Percentiles rank a stretch among this genome's conserved stretches.
Evolutionary conservation across 2,797 vertebrate species (phyloP).

Genomic region (Lepus oiostolus): DNA sequence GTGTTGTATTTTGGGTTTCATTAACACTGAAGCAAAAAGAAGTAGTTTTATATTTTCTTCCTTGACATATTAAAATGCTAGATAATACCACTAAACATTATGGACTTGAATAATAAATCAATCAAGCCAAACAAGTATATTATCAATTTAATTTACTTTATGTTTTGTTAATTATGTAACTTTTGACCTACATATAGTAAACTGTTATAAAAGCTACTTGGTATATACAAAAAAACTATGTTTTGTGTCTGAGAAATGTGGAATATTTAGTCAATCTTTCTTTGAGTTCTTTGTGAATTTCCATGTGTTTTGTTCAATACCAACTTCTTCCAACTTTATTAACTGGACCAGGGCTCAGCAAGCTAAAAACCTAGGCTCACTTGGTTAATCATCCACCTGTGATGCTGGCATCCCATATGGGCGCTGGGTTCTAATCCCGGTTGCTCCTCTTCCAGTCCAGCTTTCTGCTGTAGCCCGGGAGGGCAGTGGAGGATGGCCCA

Average conservation of each 20-base stretch:
- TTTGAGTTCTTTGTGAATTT: neutral
- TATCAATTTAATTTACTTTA: neutral
- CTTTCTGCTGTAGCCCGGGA: too few relatives aligned
- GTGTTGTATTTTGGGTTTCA: slow-evolving; percentile 75
- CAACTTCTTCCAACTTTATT: neutral
- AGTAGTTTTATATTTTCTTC: slow-evolving; percentile 52
- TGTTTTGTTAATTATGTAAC: neutral
- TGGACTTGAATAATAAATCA: neutral
- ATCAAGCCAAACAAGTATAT: neutral
- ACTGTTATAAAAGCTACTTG: neutral
- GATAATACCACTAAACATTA: neutral
- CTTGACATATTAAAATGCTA: neutral
- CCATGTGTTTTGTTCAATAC: neutral
- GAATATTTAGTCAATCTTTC: neutral
- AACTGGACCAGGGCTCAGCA: neutral
- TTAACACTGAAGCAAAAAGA: slow-evolving; percentile 57
- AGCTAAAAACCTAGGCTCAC: neutral
- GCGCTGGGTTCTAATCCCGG: too few relatives aligned
- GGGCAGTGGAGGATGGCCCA: too few relatives aligned
- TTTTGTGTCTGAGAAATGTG: neutral
- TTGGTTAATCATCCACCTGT: too few relatives aligned
- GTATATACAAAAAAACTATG: neutral
- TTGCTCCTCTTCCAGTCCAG: too few relatives aligned
- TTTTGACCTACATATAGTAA: neutral
- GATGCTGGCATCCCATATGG: too few relatives aligned